A percentile compares a stretch with the other conserved stretches of the same genome.
Evolutionary conservation across 2,797 vertebrate species (phyloP).

Genomic region (Poeciliopsis infans): DNA sequence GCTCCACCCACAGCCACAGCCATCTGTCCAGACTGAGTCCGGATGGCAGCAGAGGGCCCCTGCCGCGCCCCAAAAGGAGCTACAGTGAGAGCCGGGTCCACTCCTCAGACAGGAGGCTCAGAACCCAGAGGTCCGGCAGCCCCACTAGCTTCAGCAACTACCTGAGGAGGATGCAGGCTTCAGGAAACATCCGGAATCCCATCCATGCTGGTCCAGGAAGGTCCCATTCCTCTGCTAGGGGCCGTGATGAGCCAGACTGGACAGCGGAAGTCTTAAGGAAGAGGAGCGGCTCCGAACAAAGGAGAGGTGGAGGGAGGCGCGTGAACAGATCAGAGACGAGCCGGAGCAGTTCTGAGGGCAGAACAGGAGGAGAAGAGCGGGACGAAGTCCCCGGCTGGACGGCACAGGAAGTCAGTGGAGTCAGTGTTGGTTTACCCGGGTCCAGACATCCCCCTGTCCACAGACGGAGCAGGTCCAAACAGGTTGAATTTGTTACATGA

Average conservation of each 20-base stretch:
- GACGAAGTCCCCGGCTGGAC: slow-evolving; percentile 28
- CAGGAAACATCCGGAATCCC: slow-evolving; percentile 79
- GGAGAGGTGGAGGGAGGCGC: slow-evolving; percentile 33
- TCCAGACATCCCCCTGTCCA: slow-evolving; percentile 38
- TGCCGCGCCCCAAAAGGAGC: slow-evolving; percentile 65
- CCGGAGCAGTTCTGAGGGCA: slow-evolving; percentile 54
- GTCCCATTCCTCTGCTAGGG: slow-evolving; percentile 28
- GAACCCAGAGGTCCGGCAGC: slow-evolving; percentile 47
- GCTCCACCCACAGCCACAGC: slow-evolving; percentile 42
- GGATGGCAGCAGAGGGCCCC: slow-evolving; percentile 35
- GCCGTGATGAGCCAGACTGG: slow-evolving; percentile 7
- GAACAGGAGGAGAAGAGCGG: slow-evolving; percentile 47
- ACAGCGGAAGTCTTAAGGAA: slow-evolving; percentile 26
- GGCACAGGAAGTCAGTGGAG: slow-evolving; percentile 43
- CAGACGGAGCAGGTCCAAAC: slow-evolving; percentile 56
- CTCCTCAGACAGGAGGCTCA: slow-evolving; percentile 27
- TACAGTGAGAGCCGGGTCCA: slow-evolving; percentile 77
- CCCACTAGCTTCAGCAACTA: slow-evolving; percentile 62
- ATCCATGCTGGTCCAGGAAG: slow-evolving; percentile 33
- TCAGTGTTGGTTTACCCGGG: slow-evolving; percentile 57
- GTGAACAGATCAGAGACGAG: slow-evolving; percentile 36
- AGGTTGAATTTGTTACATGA: slow-evolving; percentile 76
- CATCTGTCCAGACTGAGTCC: slow-evolving; percentile 59
- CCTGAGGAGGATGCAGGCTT: slow-evolving; percentile 79
- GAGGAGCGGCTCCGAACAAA: slow-evolving; percentile 63